Conservation (phyloP, 2,113 vertebrate species). For the Siniperca knerii region DNA sequence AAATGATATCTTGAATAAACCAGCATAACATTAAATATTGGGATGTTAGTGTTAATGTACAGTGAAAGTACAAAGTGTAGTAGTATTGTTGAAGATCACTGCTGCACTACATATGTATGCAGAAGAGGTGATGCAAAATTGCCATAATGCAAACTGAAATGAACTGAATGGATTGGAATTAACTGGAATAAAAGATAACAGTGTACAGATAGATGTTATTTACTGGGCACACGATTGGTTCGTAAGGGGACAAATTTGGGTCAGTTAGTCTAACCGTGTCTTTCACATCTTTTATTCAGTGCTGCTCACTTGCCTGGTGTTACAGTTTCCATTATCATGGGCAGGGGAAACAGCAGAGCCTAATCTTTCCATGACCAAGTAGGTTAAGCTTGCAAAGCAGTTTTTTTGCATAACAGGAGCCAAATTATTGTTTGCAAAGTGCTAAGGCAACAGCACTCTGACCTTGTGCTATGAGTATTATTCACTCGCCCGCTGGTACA, state of each 20-base stretch:
- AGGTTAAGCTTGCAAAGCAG: slow-evolving; percentile 54
- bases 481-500: slow-evolving; percentile 27
- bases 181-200: slow-evolving; percentile 1
- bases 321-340: slow-evolving; percentile 57
- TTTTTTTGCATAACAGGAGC: slow-evolving; percentile 50
- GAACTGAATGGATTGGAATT: not conserved
- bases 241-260: slow-evolving; percentile 48
- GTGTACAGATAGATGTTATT: slow-evolving; percentile 3
- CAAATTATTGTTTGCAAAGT: slow-evolving; percentile 64
- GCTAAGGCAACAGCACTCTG: slow-evolving; percentile 43
- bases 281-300: slow-evolving; percentile 41
- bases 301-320: slow-evolving; percentile 10
- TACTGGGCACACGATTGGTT: slow-evolving; percentile 8
- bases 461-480: slow-evolving; percentile 53
- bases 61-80: not conserved
- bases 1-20: not conserved
- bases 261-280: slow-evolving; percentile 16
- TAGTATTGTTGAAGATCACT: not conserved
- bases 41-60: no score
- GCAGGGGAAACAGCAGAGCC: slow-evolving; percentile 44
- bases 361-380: slow-evolving; percentile 69
- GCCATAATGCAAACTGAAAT: not conserved
- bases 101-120: not conserved
- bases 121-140: not conserved
- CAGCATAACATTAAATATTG: not conserved